phyloP scores from a whole-genome alignment of 2,113 vertebrate genomes.

The Dermatemys mawii region DNA sequence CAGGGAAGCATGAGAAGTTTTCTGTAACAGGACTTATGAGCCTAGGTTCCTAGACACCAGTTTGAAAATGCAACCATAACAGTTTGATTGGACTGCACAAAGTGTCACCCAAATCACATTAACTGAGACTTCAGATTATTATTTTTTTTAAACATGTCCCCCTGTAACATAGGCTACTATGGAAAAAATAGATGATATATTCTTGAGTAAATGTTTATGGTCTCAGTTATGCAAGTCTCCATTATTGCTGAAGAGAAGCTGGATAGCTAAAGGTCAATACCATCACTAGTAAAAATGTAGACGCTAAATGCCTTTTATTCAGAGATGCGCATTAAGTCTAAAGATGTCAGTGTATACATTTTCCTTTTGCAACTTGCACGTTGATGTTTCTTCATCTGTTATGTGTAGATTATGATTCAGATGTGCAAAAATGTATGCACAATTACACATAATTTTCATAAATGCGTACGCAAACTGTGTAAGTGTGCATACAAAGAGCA shows the following conservation, averaged over 20 bases:
- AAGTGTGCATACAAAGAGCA: neutral
- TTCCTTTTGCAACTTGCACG: neutral
- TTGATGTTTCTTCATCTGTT: neutral
- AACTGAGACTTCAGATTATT: neutral
- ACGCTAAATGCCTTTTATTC: neutral
- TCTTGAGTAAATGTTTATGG: neutral
- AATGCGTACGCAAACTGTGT: neutral
- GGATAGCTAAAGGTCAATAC: neutral
- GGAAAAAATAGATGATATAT: neutral
- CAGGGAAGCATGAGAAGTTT: neutral
- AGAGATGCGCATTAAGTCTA: neutral
- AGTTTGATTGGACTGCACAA: neutral
- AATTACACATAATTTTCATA: constrained; percentile 4
- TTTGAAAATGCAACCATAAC: neutral
- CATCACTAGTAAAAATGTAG: neutral
- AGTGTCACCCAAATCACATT: neutral
- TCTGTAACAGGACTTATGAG: neutral
- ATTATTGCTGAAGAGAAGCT: neutral
- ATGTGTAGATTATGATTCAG: neutral
- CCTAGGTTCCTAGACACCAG: neutral
- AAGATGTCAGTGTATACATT: constrained; percentile 3
- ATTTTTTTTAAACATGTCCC: neutral
- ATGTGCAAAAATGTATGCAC: constrained; percentile 4
- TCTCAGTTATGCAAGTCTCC: neutral
- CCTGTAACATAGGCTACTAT: neutral